Evolutionary conservation across 2,888 invertebrate species (phyloP), one percentile per base, ranked within the genome.

Genomic region (Morpho achilles): DNA sequence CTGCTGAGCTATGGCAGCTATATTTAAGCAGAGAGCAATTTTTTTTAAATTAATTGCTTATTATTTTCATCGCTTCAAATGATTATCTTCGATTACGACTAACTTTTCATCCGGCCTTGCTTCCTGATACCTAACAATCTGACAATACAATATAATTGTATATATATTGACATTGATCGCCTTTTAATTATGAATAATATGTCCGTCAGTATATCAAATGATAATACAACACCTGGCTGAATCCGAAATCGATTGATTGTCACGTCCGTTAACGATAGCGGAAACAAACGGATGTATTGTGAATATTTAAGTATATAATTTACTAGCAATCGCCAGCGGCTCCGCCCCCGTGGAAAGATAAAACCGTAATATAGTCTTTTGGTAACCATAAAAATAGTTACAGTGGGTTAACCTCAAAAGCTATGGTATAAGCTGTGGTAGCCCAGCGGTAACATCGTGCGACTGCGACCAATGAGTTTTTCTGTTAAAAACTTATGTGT

Each of bases 231-330:
- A 62, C 59, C 60, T 59, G 53, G 58, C 47, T 50, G 40, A 7
- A 52, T 47, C 53, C 40, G 56, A 58, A 60, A 58, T 41, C 40
- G 41, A 7, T 42, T 40, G 50, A 49, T 58, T 52, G 60, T 65
- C 65, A 61, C 64, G 64, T 64, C 49, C 51, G 40, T n/a, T 40
- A 54, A 41, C 42, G 3, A 50, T 42, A 16, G 39, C 60, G 61
- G 61, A 59, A 51, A 39, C 45, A 53, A 43, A 43, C 32, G 32
- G 32, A 32, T 32, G 32, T 32, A 32, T 32, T 32, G 5, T 32
- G 32, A 32, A 32, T 32, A 32, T 32, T 32, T 2, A 32, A 32
- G 32, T 32, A 32, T 32, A 32, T 32, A 16, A 7, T 43, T 9
- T 43, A 43, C 7, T 43, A 9, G 16, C 16, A 16, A 16, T 16